Evolutionary conservation across 2,888 invertebrate genomes (phyloP), one percentile per base, ranked within the genome.

Genomic region (Drosophila rellima): DNA sequence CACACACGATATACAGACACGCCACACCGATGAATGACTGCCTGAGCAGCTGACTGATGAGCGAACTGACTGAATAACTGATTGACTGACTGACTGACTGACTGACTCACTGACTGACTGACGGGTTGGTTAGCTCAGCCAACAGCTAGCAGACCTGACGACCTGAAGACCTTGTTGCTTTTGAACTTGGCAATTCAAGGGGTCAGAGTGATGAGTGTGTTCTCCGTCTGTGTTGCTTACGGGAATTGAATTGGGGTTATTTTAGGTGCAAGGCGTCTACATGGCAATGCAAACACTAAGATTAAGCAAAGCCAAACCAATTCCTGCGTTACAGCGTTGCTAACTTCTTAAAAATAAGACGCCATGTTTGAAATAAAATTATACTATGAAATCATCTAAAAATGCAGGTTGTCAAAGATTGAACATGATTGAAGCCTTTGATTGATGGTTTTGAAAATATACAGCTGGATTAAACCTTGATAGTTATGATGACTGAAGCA

Each of bases 161-260:
- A 69, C 40, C 33, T 42, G 72, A 54, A 64, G 83, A 80, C 64
- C 83, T 82, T 83, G 77, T 62, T 78, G 82, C 80, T 47, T 59
- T 47, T 79, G 78, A 81, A 78, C 78, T 78, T 73, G 69, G 59
- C 78, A 67, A 48, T 40, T 50, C 48, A 70, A 23, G 44, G 54
- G 48, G 45, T 45, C 59, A 55, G 26, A 52, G 45, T 55, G 54
- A 40, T 67, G 51, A 55, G 39, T 52, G 35, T 17, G 48, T 42
- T 39, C 23, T 31, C 20, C 20, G 40, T n/a, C n/a, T 74, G 20
- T 61, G 61, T 66, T 65, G 56, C 63, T 64, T 48, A 54, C 47
- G 65, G 60, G 70, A 70, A 78, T 82, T 78, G 60, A 67, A 74
- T 82, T 66, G 70, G 62, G 82, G n/a, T n/a, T n/a, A n/a, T n/a